Evolutionary conservation across 2,113 vertebrate species (phyloP).

Genomic region (Peromyscus leucopus): DNA sequence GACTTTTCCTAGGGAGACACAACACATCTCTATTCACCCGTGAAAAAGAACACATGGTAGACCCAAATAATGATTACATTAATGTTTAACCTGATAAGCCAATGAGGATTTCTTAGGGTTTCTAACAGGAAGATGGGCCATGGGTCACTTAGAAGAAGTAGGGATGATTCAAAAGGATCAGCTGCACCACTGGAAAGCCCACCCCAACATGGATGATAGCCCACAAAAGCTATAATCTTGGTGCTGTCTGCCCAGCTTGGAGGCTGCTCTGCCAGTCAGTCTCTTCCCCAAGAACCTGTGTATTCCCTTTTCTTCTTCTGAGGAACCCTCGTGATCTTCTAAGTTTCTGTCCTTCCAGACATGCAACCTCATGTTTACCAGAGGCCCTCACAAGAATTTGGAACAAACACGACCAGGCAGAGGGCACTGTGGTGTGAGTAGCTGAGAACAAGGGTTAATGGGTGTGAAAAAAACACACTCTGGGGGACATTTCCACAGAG

Average conservation of each 20-base stretch:
- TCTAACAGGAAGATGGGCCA: neutral
- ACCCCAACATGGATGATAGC: neutral
- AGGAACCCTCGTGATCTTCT: neutral
- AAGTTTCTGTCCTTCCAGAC: neutral
- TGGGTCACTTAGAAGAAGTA: neutral
- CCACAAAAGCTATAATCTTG: neutral
- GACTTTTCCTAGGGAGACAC: neutral
- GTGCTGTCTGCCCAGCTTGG: neutral
- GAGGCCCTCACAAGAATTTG: neutral
- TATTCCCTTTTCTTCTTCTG: neutral
- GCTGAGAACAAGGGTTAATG: neutral
- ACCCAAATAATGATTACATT: neutral
- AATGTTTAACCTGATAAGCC: neutral
- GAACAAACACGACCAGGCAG: neutral
- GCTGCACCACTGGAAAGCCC: neutral
- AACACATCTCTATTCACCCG: neutral
- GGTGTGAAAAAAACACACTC: neutral
- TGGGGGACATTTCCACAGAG: neutral
- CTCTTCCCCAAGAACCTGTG: neutral
- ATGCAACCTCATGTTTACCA: neutral
- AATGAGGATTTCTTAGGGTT: neutral
- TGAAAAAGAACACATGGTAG: neutral
- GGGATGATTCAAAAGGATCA: neutral
- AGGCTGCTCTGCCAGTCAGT: too few relatives aligned
- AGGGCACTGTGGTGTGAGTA: neutral